These are phyloP conservation scores for Erebia epiphron DNA, from an alignment of 2,888 invertebrate genomes.

Conservation along the genomic window DNA sequence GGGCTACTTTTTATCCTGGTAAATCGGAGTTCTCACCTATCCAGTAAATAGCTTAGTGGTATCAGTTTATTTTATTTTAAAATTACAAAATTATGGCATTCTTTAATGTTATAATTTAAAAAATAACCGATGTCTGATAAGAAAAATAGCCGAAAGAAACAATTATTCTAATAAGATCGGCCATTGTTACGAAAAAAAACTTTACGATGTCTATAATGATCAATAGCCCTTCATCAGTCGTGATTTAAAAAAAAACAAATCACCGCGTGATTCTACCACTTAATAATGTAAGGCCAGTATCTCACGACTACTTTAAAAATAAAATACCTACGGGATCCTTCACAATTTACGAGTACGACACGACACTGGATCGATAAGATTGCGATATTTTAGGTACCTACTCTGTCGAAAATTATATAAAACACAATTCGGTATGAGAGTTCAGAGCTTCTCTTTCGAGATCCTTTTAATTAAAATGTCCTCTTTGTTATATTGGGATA, in stretches of 20 bases:
- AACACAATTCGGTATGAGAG: too few relatives aligned
- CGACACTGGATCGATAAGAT: background rate
- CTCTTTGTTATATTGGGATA: too few relatives aligned
- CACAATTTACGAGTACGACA: conserved; percentile 11
- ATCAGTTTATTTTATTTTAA: too few relatives aligned
- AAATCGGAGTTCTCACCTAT: too few relatives aligned
- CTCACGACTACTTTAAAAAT: conserved; percentile 79
- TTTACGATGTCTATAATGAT: conserved; percentile 74
- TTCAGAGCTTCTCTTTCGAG: too few relatives aligned
- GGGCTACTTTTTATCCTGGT: too few relatives aligned
- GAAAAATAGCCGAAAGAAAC: conserved; percentile 32
- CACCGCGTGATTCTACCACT: conserved; percentile 78
- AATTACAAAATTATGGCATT: background rate
- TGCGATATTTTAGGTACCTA: background rate
- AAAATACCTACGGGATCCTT: conserved; percentile 49
- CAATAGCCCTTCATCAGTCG: conserved; percentile 73
- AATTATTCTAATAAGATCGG: conserved; percentile 59
- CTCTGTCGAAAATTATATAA: too few relatives aligned
- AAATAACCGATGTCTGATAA: background rate
- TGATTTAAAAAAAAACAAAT: conserved; percentile 68
- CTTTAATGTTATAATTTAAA: background rate
- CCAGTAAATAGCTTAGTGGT: too few relatives aligned
- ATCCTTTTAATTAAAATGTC: too few relatives aligned
- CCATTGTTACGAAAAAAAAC: conserved; percentile 58
- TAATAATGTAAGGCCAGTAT: conserved; percentile 76